phyloP scores from a whole-genome alignment of 2,113 vertebrate genomes.

The Amazona vittata region DNA sequence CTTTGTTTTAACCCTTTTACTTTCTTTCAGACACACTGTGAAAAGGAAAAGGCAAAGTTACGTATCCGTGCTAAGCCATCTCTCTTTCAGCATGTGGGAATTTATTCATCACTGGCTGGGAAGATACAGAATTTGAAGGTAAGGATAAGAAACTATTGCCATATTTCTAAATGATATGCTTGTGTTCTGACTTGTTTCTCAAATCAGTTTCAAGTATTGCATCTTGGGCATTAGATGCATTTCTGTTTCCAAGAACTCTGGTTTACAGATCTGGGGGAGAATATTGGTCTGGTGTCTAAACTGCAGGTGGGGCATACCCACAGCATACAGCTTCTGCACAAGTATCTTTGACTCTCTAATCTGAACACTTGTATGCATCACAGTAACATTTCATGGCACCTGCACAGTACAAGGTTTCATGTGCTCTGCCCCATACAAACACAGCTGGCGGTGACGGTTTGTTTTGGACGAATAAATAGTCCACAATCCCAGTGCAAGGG shows the following conservation, averaged over 20 bases:
- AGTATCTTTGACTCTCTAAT: neutral
- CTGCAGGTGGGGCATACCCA: neutral
- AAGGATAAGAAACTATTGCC: slow-evolving; percentile 12
- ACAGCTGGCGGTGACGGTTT: neutral
- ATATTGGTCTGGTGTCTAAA: neutral
- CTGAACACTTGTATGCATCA: neutral
- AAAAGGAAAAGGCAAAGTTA: slow-evolving; percentile 56
- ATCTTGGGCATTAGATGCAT: neutral
- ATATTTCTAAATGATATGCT: neutral
- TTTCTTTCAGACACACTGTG: slow-evolving; percentile 71
- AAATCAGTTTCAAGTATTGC: neutral
- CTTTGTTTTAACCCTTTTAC: neutral
- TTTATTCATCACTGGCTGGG: slow-evolving; percentile 72
- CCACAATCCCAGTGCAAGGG: accelerated
- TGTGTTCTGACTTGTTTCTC: neutral
- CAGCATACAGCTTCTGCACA: neutral
- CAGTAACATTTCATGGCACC: neutral
- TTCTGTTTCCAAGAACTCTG: neutral
- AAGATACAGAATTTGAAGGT: slow-evolving; percentile 77
- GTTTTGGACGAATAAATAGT: neutral
- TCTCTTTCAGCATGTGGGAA: slow-evolving; percentile 81
- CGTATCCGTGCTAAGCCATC: slow-evolving; percentile 78
- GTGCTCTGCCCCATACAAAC: neutral
- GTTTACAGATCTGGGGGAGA: neutral
- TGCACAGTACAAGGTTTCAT: neutral